Evolutionary conservation across 2,797 vertebrate genomes (phyloP), one percentile per base, ranked within the genome.

Genomic region (Pantherophis alleghaniensis): DNA sequence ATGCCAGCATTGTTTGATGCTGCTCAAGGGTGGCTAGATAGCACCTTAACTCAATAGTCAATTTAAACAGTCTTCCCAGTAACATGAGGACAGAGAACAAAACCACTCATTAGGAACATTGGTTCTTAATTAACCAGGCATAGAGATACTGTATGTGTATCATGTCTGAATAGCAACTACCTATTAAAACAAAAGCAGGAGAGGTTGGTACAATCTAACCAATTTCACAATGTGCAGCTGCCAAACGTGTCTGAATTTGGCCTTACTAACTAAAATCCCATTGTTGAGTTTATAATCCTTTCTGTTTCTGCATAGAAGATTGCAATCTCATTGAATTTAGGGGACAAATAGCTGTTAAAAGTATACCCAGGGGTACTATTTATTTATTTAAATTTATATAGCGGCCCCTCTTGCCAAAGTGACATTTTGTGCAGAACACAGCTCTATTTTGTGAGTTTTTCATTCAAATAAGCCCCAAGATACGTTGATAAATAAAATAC

Each of bases 401-500:
- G 42, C 0, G 0, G 4, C 79, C 42, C 42, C 79, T 24, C 88
- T 74, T 88, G 37, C 0, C 89, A 74, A 69, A 87, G 14, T 91
- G 32, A 24, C 6, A 90, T 59, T 4, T 90, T 87, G 51, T 87
- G 22, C 86, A 47, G 91, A 91, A 0, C 32, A 20, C 37, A 59
- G 37, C 1, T 90, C 26, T 1, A 0, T 91, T 42, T 92, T 20
- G 18, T 63, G 3, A 51, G 91, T 55, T 88, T 94, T 79, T 28
- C 24, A 69, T 94, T 61, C 61, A 18, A 90, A 87, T n/a, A 88
- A 89, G 24, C 55, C 61, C 88, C 37, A 61, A 90, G 47, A 2
- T 53, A 91, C n/a, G 86, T 94, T 94, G 93, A 88, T 42, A 32
- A 57, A 37, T 90, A 56, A 92, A 91, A 14, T 66, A 95, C 59